These are phyloP conservation scores for Diacarnus erythraeanus DNA, from an alignment of 37 sponge, comb jelly and placozoan genomes.

Conservation along the genomic window DNA sequence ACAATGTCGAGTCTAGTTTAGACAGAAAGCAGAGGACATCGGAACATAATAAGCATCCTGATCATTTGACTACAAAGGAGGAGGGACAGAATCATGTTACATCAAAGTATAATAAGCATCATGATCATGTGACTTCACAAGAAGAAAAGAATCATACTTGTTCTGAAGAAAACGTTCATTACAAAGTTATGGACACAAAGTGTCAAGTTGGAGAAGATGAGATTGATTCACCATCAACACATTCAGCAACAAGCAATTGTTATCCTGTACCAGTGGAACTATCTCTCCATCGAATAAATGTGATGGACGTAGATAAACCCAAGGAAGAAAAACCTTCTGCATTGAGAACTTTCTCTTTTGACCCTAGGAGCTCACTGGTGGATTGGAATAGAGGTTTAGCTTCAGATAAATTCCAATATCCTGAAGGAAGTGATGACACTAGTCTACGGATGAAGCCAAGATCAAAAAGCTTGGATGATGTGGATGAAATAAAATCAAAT, in stretches of 20 bases:
- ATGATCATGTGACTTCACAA: neutral
- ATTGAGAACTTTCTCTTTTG: neutral
- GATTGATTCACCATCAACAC: neutral
- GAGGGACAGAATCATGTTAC: neutral
- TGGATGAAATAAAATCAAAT: constrained; percentile 8
- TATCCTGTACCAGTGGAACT: neutral
- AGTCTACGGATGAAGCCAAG: neutral
- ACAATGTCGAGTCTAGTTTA: neutral
- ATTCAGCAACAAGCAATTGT: neutral
- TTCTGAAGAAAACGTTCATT: neutral
- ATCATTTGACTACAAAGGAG: neutral
- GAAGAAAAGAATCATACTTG: neutral
- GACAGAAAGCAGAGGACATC: constrained; percentile 6
- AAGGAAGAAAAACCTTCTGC: neutral
- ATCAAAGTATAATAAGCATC: neutral
- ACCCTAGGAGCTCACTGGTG: neutral
- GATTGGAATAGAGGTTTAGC: neutral
- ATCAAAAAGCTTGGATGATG: constrained; percentile 11
- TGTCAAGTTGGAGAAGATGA: neutral
- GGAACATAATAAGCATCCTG: neutral
- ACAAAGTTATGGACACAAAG: constrained; percentile 5
- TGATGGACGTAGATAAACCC: constrained; percentile 7
- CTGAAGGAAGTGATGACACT: neutral
- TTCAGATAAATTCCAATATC: neutral
- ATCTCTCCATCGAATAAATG: neutral